phyloP scores from a whole-genome alignment of 2,113 vertebrate genomes.

The Rousettus leschenaultii region DNA sequence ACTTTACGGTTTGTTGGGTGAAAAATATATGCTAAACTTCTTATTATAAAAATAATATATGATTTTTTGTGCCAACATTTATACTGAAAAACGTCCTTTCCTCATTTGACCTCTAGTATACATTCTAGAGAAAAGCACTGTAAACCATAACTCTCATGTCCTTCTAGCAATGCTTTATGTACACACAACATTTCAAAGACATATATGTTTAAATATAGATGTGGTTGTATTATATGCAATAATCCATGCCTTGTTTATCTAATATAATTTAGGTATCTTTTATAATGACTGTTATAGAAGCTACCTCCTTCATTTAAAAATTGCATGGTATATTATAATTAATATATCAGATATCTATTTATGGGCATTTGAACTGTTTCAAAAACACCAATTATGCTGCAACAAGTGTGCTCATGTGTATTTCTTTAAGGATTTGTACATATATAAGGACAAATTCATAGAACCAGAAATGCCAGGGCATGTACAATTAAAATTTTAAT shows the following conservation, averaged over 20 bases:
- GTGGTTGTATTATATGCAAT: not conserved
- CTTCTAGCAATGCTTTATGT: not conserved
- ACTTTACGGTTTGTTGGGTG: not conserved
- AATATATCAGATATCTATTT: not conserved
- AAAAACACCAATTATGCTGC: not conserved
- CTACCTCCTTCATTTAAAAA: not conserved
- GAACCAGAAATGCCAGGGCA: not conserved
- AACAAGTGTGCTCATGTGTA: not conserved
- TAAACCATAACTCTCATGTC: not conserved
- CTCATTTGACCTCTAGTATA: not conserved
- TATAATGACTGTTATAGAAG: not conserved
- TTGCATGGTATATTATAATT: not conserved
- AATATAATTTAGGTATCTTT: not conserved
- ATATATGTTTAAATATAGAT: not conserved
- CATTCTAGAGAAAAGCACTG: not conserved
- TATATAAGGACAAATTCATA: not conserved
- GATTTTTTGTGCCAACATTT: not conserved
- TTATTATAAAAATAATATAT: not conserved
- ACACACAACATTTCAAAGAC: not conserved
- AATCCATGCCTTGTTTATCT: not conserved
- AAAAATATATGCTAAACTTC: not conserved
- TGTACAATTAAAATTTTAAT: not conserved
- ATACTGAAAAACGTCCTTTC: not conserved
- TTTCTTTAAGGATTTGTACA: not conserved
- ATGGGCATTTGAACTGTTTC: not conserved